phyloP scores from a whole-genome alignment of 2,797 vertebrate species.

The Babyrousa celebensis region DNA sequence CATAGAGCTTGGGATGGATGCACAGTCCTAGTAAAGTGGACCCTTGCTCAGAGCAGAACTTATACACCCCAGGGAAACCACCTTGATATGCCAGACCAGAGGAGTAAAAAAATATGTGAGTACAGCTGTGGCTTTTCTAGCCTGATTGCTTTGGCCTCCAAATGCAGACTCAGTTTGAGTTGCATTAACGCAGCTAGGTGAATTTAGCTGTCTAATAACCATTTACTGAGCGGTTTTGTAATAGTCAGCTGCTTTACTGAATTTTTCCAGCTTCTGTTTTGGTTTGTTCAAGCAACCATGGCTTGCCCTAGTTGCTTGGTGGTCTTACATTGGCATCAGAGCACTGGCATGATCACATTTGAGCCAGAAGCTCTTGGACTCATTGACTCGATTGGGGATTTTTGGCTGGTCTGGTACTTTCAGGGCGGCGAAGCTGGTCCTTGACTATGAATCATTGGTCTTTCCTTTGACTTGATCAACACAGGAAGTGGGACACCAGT shows the following conservation, averaged over 20 bases:
- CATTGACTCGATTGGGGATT: background rate
- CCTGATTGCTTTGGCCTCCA: background rate
- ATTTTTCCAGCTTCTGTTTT: slow-evolving; percentile 44
- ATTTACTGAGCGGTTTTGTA: slow-evolving; percentile 10
- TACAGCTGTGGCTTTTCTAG: background rate
- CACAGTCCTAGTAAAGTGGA: background rate
- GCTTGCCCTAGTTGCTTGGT: background rate
- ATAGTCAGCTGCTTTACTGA: background rate
- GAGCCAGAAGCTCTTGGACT: background rate
- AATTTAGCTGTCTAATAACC: slow-evolving; percentile 41
- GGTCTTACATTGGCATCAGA: slow-evolving; percentile 26
- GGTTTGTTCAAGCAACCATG: slow-evolving; percentile 29
- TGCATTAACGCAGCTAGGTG: background rate
- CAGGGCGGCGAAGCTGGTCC: background rate
- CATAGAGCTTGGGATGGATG: background rate
- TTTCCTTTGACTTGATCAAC: slow-evolving; percentile 75
- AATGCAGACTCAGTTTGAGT: background rate
- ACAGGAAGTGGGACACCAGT: slow-evolving; percentile 73
- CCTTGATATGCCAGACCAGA: background rate
- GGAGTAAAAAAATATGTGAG: background rate
- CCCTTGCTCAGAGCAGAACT: background rate
- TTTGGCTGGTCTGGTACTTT: background rate
- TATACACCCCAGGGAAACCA: background rate
- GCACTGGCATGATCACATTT: background rate
- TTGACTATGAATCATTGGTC: slow-evolving; percentile 70